Evolutionary conservation across 2,797 vertebrate genomes (phyloP).

Genomic region (Myotis findleyi): DNA sequence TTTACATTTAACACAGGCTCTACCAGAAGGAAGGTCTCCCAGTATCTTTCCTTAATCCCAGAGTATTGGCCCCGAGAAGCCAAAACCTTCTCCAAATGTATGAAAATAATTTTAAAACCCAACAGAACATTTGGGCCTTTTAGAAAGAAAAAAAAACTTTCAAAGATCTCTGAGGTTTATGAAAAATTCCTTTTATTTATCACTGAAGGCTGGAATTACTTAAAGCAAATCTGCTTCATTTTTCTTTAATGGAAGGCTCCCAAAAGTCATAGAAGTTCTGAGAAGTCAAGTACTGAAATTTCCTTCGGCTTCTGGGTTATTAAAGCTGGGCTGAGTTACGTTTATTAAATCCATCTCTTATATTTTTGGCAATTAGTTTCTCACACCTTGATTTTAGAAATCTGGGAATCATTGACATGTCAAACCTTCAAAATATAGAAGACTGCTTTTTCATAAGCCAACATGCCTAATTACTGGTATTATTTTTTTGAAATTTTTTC

Average conservation of each 20-base stretch:
- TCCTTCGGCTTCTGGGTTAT: constrained; percentile 58
- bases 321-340: constrained; percentile 48
- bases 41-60: neutral
- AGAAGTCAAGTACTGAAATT: constrained; percentile 65
- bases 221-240: constrained; percentile 52
- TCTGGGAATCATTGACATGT: constrained; percentile 42
- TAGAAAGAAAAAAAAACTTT: constrained; percentile 62
- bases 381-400: constrained; percentile 68
- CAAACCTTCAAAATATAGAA: constrained; percentile 44
- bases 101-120: constrained; percentile 64
- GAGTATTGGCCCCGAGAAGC: neutral
- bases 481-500: constrained; percentile 41
- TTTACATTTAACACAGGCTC: neutral
- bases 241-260: constrained; percentile 61
- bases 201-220: constrained; percentile 63
- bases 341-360: constrained; percentile 65
- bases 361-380: constrained; percentile 63
- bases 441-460: constrained; percentile 49
- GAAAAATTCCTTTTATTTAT: constrained; percentile 65
- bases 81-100: constrained; percentile 47
- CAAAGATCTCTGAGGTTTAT: constrained; percentile 45
- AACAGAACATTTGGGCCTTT: constrained; percentile 35
- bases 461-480: constrained; percentile 33
- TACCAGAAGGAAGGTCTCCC: neutral
- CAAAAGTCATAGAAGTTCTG: constrained; percentile 60